Evolutionary conservation across 2,888 invertebrate genomes (phyloP), one percentile per base, ranked within the genome.

Genomic region (Tuta absoluta): DNA sequence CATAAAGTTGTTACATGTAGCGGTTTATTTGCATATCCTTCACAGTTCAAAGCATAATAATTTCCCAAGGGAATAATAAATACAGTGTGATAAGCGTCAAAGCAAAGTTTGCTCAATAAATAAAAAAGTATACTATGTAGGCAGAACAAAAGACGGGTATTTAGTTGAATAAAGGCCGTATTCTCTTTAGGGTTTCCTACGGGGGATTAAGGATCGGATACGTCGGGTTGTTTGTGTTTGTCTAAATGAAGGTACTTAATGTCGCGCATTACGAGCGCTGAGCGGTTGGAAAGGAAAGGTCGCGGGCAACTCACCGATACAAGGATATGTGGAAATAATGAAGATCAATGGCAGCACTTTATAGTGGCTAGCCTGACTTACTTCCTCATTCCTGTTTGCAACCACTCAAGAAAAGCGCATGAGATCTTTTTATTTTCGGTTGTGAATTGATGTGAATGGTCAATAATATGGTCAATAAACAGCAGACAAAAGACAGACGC

Each of bases 291-390:
- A 33, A 56, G 51, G 60, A 14, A 61, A 56, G 33, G 28, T 14
- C 8, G 49, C 59, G 59, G 28, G n/a, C 58, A 49, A 49, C 21
- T 45, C 19, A 21, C 53, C 61, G 60, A 56, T 57, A 57, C 60
- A 21, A 12, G 56, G 41, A 56, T 61, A 64, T 64, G 65, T 57
- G 62, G 53, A 57, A 65, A 56, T 64, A 64, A 57, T 62, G 62
- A 57, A 65, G 62, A 62, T 65, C 57, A 62, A 62, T 65, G 61
- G 17, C 10, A 28, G 14, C 49, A 56, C 23, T 64, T 60, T 65
- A 58, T 57, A 57, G 38, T 62, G 14, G 56, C 53, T 38, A 61
- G 19, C 45, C 61, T 41, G 23, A 12, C 33, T 33, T 19, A 53
- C 53, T 53, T 23, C 51, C 53, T 53, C 51, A 62, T 53, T 21